Conservation (phyloP, 2,888 invertebrate genomes). For the Rhingia campestris region DNA sequence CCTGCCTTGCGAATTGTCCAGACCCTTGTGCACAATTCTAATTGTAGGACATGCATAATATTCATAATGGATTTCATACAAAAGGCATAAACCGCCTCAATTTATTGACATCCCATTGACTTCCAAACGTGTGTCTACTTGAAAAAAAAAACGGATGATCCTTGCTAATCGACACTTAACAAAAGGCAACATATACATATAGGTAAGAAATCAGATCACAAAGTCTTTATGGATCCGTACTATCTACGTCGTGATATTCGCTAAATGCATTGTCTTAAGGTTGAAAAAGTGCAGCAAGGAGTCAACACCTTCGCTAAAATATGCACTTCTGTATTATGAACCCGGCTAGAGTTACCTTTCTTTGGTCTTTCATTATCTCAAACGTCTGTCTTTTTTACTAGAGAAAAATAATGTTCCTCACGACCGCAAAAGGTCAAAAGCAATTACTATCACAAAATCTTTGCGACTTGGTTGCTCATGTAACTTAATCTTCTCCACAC, state of each 20-base stretch:
- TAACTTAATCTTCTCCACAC: slow-evolving; percentile 32
- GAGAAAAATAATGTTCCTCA: slow-evolving; percentile 19
- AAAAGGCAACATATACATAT: too few species aligned
- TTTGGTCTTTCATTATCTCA: neutral
- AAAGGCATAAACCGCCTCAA: neutral
- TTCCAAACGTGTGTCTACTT: too few species aligned
- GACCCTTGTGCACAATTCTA: neutral
- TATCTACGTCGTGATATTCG: too few species aligned
- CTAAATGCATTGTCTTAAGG: too few species aligned
- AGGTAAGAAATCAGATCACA: too few species aligned
- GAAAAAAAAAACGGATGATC: too few species aligned
- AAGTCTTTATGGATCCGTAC: too few species aligned
- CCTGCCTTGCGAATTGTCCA: slow-evolving; percentile 27
- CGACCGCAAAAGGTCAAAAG: slow-evolving; percentile 47
- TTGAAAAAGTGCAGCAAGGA: neutral
- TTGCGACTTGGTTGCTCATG: slow-evolving; percentile 17
- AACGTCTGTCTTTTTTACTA: neutral
- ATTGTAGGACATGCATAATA: slow-evolving; percentile 3
- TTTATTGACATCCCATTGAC: too few species aligned
- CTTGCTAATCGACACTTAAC: too few species aligned
- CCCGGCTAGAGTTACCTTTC: slow-evolving; percentile 1
- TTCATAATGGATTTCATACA: neutral
- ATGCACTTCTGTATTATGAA: neutral
- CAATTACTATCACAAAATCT: slow-evolving; percentile 41
- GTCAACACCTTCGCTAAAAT: neutral